These are phyloP conservation scores for Lasioglossum albipes DNA, from an alignment of 1,140 invertebrate genomes.

Conservation along the genomic window DNA sequence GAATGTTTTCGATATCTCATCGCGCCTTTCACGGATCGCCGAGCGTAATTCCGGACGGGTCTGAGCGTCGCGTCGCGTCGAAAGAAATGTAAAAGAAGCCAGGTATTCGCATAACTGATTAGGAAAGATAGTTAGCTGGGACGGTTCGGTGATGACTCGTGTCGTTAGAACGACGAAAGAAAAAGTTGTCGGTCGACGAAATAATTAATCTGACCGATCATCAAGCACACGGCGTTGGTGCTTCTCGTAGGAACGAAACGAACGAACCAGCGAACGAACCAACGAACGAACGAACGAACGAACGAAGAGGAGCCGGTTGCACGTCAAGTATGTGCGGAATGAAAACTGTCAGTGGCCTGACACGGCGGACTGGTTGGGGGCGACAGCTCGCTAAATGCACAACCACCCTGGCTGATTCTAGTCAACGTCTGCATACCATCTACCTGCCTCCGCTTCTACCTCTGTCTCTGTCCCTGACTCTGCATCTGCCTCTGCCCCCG, in stretches of 20 bases:
- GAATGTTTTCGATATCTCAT: neutral
- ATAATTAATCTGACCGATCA: constrained; percentile 65
- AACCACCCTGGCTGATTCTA: constrained; percentile 61
- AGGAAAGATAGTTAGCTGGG: neutral
- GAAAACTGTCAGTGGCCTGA: constrained; percentile 73
- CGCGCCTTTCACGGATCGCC: neutral
- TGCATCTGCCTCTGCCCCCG: constrained; percentile 1
- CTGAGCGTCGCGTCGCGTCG: no score
- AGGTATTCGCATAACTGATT: constrained; percentile 17
- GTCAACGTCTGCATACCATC: constrained; percentile 64
- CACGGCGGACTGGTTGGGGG: constrained; percentile 67
- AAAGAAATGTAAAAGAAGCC: neutral
- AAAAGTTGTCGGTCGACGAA: constrained; percentile 42
- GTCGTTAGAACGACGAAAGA: constrained; percentile 2
- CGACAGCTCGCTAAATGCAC: constrained; percentile 75
- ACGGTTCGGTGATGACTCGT: neutral
- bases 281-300: constrained; percentile 16
- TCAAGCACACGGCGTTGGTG: constrained; percentile 26
- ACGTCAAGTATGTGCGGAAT: constrained; percentile 71
- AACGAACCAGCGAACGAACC: no score
- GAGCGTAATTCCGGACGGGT: neutral
- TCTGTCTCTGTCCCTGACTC: constrained; percentile 5
- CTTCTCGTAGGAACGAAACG: constrained; percentile 50
- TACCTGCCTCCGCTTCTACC: constrained; percentile 41
- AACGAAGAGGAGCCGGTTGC: constrained; percentile 62